These are phyloP conservation scores for Trilocha varians DNA, from an alignment of 2,888 invertebrate genomes.

Conservation along the genomic window DNA sequence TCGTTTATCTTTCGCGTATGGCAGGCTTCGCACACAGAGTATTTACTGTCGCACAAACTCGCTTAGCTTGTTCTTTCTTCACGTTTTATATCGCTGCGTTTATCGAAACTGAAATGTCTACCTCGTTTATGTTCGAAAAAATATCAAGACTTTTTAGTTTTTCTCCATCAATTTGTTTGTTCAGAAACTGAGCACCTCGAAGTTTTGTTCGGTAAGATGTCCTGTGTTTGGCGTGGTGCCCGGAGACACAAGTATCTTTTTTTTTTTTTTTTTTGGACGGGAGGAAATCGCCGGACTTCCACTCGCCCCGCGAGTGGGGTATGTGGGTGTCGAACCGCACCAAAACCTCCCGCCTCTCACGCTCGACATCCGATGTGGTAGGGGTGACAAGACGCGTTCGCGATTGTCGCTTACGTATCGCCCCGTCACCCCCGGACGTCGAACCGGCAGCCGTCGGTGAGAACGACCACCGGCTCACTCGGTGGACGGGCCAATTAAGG, in stretches of 20 bases:
- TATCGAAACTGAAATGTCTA: slow-evolving; percentile 12
- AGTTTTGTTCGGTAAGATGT: slow-evolving; percentile 50
- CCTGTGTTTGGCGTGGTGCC: slow-evolving; percentile 61
- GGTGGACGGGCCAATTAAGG: too few species aligned
- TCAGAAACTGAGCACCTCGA: slow-evolving; percentile 32
- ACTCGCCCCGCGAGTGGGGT: too few species aligned
- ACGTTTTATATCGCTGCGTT: slow-evolving; percentile 34
- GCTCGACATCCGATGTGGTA: too few species aligned
- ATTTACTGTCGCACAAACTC: slow-evolving; percentile 36
- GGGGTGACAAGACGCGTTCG: too few species aligned
- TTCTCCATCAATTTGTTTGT: slow-evolving; percentile 37
- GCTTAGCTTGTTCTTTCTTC: slow-evolving; percentile 32
- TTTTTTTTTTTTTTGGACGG: too few species aligned
- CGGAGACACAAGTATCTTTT: slow-evolving; percentile 25
- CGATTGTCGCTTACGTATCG: too few species aligned
- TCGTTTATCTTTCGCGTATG: slow-evolving; percentile 64
- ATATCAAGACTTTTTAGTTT: slow-evolving; percentile 21
- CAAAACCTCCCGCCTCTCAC: too few species aligned
- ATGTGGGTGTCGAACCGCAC: too few species aligned
- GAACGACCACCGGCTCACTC: too few species aligned
- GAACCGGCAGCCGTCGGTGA: too few species aligned
- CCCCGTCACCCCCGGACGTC: too few species aligned
- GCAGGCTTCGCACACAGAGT: slow-evolving; percentile 39
- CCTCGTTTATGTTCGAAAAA: slow-evolving; percentile 6
- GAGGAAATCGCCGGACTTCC: too few species aligned